Base-by-base conservation (phyloP, 2,797 vertebrate species). In the Hafferia zeledoni region DNA sequence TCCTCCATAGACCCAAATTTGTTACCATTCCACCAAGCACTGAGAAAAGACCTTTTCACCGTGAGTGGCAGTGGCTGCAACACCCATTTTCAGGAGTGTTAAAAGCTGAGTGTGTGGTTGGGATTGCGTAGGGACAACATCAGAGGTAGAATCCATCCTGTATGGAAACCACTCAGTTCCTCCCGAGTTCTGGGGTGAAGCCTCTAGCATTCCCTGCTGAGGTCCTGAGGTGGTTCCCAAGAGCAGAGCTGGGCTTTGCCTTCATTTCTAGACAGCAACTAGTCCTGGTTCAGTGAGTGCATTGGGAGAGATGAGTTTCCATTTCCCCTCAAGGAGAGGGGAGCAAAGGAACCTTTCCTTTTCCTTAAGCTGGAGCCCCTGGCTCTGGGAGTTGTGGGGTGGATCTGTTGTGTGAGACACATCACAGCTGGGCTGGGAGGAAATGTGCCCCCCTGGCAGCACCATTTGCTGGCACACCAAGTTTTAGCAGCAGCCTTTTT, bases 321-420 rank as follows among this genome's bases (percentile, higher is more conserved):
- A 69, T 78, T 93, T 92, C 69, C 79, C 41, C 44, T 30, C 0
- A 6, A 69, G 69, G 16, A 87, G 8, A 68, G 27, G 27, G 53
- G 82, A 94, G 55, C 79, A 91, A 90, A 86, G 60, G 60, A 85
- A 7, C 35, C 25, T 68, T 79, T 95, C 76, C 39, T 91, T 71
- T 90, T 37, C 52, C 74, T 31, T 22, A 1, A 80, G 13, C 50
- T 61, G 4, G 43, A 65, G 18, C 39, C 28, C 30, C 57, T 93
- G 82, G 33, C 86, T 44, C 57, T 83, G 22, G 22, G 17, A 49
- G 76, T 22, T 70, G 35, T 68, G 87, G 31, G 65, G 53, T 89
- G 87, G 56, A 14, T 88, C 63, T 23, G 31, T 52, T 43, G 53
- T 33, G 35, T 1, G 14, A 78, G 74, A 79, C 19, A 49, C 25